phyloP scores from a whole-genome alignment of 2,113 vertebrate species.

The Enhydra lutris region DNA sequence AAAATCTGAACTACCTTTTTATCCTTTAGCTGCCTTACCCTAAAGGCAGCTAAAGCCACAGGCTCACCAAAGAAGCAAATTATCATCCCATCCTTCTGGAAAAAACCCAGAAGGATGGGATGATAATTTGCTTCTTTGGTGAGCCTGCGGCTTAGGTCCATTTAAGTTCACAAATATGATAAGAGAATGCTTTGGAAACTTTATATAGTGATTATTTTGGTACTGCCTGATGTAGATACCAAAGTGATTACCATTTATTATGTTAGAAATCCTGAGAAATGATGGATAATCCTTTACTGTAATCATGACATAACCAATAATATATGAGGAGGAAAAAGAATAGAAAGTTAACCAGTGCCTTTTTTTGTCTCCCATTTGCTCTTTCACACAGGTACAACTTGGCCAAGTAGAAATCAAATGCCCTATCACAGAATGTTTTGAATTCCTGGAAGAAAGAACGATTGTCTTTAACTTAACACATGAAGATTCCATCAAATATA shows the following conservation, averaged over 20 bases:
- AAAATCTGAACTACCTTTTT: neutral
- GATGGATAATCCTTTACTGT: neutral
- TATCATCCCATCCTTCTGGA: no score
- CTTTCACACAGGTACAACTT: constrained; percentile 86
- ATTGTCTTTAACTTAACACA: constrained; percentile 90
- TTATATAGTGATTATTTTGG: neutral
- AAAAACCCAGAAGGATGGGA: neutral
- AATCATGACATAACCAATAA: neutral
- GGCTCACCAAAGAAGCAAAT: no score
- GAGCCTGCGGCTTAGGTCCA: neutral
- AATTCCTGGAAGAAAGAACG: constrained; percentile 92
- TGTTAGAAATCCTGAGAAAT: neutral
- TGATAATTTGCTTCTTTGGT: neutral
- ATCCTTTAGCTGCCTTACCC: neutral
- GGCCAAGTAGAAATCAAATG: constrained; percentile 92
- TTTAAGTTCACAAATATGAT: neutral
- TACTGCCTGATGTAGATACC: neutral
- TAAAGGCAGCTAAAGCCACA: no score
- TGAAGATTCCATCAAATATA: constrained; percentile 94
- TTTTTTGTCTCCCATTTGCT: constrained; percentile 39
- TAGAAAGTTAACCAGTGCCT: neutral
- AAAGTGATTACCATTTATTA: neutral
- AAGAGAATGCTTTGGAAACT: neutral
- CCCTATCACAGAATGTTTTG: constrained; percentile 94
- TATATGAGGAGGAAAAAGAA: neutral